Conservation (phyloP, 2,888 invertebrate species). For the Habrosyne pyritoides region DNA sequence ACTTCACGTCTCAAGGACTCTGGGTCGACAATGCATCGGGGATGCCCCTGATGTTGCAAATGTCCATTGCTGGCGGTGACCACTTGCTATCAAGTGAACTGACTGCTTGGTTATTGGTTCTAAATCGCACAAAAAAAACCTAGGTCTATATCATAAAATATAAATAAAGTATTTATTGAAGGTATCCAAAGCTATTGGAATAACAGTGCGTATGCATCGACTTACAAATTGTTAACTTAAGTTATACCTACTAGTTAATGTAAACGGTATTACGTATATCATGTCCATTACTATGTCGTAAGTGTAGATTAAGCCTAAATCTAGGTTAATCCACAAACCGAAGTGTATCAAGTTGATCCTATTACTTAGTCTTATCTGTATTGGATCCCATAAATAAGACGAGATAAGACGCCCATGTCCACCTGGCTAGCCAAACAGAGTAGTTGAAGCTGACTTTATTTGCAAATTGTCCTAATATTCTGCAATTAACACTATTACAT, state of each 20-base stretch:
- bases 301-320: not conserved
- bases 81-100: too few species aligned
- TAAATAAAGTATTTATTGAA: too few species aligned
- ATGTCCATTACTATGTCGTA: too few species aligned
- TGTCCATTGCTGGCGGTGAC: too few species aligned
- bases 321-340: conserved; percentile 4
- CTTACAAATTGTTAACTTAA: not conserved
- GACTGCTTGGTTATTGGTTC: too few species aligned
- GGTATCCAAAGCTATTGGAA: not conserved
- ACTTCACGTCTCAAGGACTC: too few species aligned
- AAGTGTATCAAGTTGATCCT: not conserved
- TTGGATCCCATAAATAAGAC: not conserved
- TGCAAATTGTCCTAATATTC: not conserved
- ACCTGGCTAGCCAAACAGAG: not conserved
- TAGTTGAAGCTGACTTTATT: not conserved
- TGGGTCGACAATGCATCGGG: too few species aligned
- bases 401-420: not conserved
- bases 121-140: too few species aligned
- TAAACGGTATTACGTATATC: too few species aligned
- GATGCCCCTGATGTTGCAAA: too few species aligned
- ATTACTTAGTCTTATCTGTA: not conserved
- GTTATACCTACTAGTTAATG: too few species aligned
- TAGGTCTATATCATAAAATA: too few species aligned
- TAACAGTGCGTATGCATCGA: not conserved
- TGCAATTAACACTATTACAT: not conserved